These are phyloP conservation scores for Nothobranchius kuhntae DNA, from an alignment of 2,113 vertebrate species.

Conservation along the genomic window DNA sequence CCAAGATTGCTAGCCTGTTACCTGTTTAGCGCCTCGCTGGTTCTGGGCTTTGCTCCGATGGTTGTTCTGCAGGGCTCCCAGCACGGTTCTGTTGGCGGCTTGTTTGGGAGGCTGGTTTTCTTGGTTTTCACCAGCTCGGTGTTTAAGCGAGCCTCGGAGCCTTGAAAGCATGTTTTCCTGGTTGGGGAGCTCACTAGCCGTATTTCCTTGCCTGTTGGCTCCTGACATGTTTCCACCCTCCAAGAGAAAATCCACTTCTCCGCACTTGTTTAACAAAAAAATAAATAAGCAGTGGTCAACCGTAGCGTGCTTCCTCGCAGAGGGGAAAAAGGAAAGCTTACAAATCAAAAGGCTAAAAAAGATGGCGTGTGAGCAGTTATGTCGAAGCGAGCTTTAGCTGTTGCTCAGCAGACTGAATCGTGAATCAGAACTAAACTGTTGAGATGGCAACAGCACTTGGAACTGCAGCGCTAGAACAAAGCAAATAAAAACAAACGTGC, in stretches of 20 bases:
- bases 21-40: conserved; percentile 71
- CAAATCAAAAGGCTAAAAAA: neutral
- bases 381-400: conserved; percentile 13
- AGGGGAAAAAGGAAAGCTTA: neutral
- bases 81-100: conserved; percentile 72
- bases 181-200: conserved; percentile 50
- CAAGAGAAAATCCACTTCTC: neutral
- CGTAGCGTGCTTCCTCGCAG: rapidly evolving
- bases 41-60: conserved; percentile 53
- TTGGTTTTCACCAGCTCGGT: conserved; percentile 80
- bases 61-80: conserved; percentile 82
- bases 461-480: conserved; percentile 4
- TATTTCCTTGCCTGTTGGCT: conserved; percentile 55
- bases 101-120: conserved; percentile 84
- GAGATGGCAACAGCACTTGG: conserved; percentile 42
- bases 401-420: neutral
- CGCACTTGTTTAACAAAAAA: neutral
- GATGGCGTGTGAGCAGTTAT: neutral
- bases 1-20: conserved; percentile 1
- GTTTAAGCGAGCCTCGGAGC: conserved; percentile 55
- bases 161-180: conserved; percentile 72
- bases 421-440: conserved; percentile 38
- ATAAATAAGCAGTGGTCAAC: neutral
- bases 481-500: neutral
- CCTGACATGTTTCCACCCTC: conserved; percentile 64